A percentile compares a stretch with the other conserved stretches of the same genome.
Conservation (phyloP, 2,113 vertebrate species). For the Pampusana beccarii region DNA sequence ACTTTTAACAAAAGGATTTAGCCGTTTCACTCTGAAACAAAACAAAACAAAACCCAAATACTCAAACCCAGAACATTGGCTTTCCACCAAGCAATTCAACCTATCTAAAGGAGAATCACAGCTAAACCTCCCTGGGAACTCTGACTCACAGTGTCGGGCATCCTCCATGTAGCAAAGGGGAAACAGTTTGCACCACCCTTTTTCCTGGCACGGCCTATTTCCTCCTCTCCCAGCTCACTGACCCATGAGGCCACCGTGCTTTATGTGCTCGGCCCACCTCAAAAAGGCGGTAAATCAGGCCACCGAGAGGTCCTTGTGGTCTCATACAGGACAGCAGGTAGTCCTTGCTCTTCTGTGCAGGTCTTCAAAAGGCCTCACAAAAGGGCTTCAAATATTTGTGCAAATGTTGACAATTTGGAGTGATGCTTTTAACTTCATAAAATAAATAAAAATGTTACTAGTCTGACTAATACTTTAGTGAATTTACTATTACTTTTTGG, state of each 20-base stretch:
- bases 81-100: conserved; percentile 15
- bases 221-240: background rate
- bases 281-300: background rate
- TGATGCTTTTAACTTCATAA: background rate
- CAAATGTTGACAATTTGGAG: background rate
- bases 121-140: background rate
- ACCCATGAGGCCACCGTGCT: background rate
- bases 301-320: background rate
- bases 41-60: no score
- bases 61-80: background rate
- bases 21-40: background rate
- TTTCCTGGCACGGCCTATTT: conserved; percentile 53
- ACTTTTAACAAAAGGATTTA: background rate
- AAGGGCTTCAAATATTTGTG: background rate
- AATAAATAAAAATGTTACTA: background rate
- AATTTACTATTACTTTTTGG: background rate
- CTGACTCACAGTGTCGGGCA: conserved; percentile 25
- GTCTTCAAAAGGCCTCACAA: background rate
- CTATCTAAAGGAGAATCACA: background rate
- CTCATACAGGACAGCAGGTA: background rate
- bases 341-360: background rate
- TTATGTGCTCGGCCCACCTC: background rate
- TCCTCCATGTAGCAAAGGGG: conserved; percentile 11
- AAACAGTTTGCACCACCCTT: conserved; percentile 55
- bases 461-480: background rate